phyloP scores from a whole-genome alignment of 2,888 invertebrate genomes.

The Platycheirus rosarum region DNA sequence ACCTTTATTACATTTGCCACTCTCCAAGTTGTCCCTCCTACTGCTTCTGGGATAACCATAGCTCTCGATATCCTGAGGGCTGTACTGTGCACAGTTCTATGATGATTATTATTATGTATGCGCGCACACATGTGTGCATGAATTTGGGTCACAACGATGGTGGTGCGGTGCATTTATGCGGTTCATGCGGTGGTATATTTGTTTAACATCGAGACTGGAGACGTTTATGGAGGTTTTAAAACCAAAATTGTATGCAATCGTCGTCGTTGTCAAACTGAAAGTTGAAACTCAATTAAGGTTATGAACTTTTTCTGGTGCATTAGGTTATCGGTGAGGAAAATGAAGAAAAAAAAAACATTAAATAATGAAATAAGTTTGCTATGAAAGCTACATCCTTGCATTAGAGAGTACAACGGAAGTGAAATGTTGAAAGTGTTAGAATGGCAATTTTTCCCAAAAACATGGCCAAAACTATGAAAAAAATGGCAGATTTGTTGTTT shows the following conservation, averaged over 20 bases:
- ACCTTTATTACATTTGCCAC: constrained; percentile 62
- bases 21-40: constrained; percentile 23
- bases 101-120: constrained; percentile 31
- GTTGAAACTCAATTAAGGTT: constrained; percentile 49
- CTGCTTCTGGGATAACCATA: constrained; percentile 4
- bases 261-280: constrained; percentile 48
- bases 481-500: constrained; percentile 7
- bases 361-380: neutral
- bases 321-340: constrained; percentile 4
- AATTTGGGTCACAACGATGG: constrained; percentile 50
- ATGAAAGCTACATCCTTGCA: too few species aligned
- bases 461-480: constrained; percentile 9
- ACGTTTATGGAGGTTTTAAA: neutral
- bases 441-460: neutral
- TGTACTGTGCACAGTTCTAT: neutral
- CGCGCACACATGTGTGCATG: constrained; percentile 32
- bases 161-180: neutral
- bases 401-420: too few species aligned
- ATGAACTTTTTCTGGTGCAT: constrained; percentile 23
- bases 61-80: constrained; percentile 18
- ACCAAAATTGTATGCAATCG: constrained; percentile 50
- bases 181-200: neutral
- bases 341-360: neutral
- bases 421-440: too few species aligned
- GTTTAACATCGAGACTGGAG: neutral